Base-by-base conservation (phyloP, 2,113 vertebrate species). In the Irena cyanogastra region DNA sequence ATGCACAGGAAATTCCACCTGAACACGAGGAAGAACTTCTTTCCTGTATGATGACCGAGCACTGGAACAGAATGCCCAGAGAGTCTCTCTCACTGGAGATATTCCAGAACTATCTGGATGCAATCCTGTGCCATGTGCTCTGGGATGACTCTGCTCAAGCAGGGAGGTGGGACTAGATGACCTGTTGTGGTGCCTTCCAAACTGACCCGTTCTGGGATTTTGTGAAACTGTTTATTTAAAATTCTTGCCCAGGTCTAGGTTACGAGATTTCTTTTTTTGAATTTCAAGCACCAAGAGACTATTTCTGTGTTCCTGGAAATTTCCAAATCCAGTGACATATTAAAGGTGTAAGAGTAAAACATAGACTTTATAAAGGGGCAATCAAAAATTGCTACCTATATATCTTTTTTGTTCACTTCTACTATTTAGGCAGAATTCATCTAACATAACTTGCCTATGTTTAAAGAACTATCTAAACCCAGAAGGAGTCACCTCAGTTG, bases 41-140 rank as follows among this genome's bases (percentile, higher is more conserved):
- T 23, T 1, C 0, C 33, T 19, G 28, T 16, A 1, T 12, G 39
- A 19, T 10, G 54, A 15, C 22, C 1, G 0, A 0, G 0, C 45
- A 52, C 3, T 2, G 3, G 10, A 28, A 45, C 22, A 39, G 19
- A 45, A 61, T 1, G 0, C 19, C 1, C 64, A 69, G 39, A 53
- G 12, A 33, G 2, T 53, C 13, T 28, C 13, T n/a, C 23, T 45
- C 23, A 13, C 39, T 39, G 19, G 64, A 78, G 33, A 16, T 0
- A 0, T 33, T 28, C 18, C 44, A 52, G 23, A 87, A 13, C 33
- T 2, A 13, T 11, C 12, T 54, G 39, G 16, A n/a, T 1, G 0
- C 5, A 54, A 15, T 27, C 13, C 49, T 56, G 26, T 87, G 30
- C 30, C 41, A 15, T 26, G 16, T 12, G 49, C 20, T 79, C 16